These are phyloP conservation scores for Halichondria panicea DNA, from an alignment of 37 sponge, comb jelly and placozoan species.

Conservation along the genomic window DNA sequence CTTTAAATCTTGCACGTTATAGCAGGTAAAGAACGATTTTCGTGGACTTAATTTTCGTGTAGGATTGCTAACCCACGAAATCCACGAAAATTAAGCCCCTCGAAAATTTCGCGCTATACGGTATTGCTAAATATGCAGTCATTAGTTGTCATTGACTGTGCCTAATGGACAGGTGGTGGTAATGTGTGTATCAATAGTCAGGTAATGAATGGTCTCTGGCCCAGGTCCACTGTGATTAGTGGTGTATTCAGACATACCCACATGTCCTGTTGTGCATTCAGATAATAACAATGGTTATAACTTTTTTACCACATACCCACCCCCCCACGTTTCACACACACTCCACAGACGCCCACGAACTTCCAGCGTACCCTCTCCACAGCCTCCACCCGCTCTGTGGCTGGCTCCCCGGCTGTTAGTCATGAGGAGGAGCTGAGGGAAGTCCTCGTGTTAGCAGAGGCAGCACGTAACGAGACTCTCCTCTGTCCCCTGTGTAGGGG, in stretches of 20 bases:
- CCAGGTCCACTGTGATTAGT: not conserved
- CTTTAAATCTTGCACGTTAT: too few relatives aligned
- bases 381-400: constrained; percentile 31
- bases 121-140: too few relatives aligned
- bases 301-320: not conserved
- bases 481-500: constrained; percentile 78
- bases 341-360: constrained; percentile 46
- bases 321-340: constrained; percentile 15
- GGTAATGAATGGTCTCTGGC: not conserved
- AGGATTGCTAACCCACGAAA: too few relatives aligned
- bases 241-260: not conserved
- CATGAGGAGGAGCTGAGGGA: constrained; percentile 53
- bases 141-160: too few relatives aligned
- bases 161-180: too few relatives aligned
- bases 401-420: constrained; percentile 39
- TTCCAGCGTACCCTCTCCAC: constrained; percentile 21
- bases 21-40: too few relatives aligned
- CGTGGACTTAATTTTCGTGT: too few relatives aligned
- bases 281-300: too few relatives aligned
- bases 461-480: constrained; percentile 61
- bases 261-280: not conserved
- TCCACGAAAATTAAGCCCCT: too few relatives aligned
- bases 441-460: constrained; percentile 69
- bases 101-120: too few relatives aligned
- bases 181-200: constrained; percentile 41